Percentiles rank a stretch among this genome's conserved stretches.
Conservation (phyloP, 2,113 vertebrate genomes). For the Cyprinodon tularosa region DNA sequence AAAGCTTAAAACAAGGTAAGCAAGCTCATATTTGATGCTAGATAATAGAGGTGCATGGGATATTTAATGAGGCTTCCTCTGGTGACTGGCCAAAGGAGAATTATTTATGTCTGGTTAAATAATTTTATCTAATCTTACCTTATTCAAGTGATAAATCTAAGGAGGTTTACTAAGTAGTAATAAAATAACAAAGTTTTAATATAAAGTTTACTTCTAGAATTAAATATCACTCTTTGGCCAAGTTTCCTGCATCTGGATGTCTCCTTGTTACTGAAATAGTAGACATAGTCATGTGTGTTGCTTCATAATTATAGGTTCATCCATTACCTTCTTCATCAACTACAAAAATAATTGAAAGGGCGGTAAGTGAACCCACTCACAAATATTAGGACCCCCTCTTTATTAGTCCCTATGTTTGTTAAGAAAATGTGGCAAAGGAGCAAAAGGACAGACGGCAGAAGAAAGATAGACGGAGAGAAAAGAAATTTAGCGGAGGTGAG, state of each 20-base stretch:
- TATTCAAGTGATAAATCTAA: neutral
- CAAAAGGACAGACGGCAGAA: slow-evolving; percentile 23
- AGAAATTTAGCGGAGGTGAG: slow-evolving; percentile 7
- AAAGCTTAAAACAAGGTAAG: no score
- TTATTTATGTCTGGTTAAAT: neutral
- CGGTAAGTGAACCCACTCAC: slow-evolving; percentile 41
- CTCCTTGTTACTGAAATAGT: slow-evolving; percentile 38
- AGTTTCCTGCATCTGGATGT: neutral
- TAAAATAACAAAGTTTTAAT: neutral
- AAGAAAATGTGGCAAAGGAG: slow-evolving; percentile 55
- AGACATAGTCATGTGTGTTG: slow-evolving; percentile 35
- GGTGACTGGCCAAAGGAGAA: no score
- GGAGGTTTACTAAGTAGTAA: neutral
- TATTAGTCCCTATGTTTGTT: slow-evolving; percentile 61
- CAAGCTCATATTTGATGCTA: no score
- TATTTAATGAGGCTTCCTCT: no score
- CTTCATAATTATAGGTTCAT: slow-evolving; percentile 49
- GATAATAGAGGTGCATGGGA: no score
- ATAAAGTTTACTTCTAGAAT: neutral
- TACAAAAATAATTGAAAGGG: slow-evolving; percentile 52
- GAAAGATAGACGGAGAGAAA: neutral
- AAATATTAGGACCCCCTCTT: slow-evolving; percentile 48
- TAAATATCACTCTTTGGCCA: neutral
- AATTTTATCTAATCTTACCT: neutral
- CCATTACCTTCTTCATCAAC: slow-evolving; percentile 58